Percentiles rank a stretch among this genome's conserved stretches.
These are phyloP conservation scores for Benthochromis sp. DNA, from an alignment of 2,113 vertebrate species.

Conservation along the genomic window DNA sequence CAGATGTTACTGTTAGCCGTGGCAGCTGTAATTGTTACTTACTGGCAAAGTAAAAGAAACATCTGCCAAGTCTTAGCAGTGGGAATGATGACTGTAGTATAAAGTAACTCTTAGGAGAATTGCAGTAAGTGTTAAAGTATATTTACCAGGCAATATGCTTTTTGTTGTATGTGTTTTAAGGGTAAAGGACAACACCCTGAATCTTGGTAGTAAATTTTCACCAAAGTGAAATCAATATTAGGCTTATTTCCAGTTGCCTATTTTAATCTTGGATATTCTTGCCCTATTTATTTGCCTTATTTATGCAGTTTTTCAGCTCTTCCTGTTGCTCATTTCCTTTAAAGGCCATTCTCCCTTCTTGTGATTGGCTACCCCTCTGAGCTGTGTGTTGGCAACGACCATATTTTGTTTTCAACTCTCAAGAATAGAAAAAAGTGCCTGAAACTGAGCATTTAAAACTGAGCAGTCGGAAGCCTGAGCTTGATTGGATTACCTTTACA, in stretches of 20 bases:
- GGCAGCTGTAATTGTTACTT: not conserved
- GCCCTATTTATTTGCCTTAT: not conserved
- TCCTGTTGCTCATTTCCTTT: not conserved
- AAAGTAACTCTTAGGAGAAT: conserved; percentile 17
- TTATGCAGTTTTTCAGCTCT: not conserved
- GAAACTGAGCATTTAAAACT: not conserved
- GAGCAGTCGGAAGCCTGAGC: not conserved
- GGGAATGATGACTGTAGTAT: conserved; percentile 10
- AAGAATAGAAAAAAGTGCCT: not conserved
- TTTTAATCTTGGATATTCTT: not conserved
- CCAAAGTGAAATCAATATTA: not conserved
- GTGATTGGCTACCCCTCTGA: not conserved
- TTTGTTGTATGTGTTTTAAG: conserved; percentile 4
- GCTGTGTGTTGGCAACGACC: rapidly evolving
- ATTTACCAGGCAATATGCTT: conserved; percentile 1
- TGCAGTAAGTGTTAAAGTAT: not conserved
- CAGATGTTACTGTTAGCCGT: not conserved
- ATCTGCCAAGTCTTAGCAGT: not conserved
- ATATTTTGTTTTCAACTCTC: not conserved
- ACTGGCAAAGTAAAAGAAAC: not conserved
- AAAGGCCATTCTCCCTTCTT: not conserved
- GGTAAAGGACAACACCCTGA: not conserved
- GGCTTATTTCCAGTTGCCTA: not conserved
- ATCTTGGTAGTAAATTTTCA: not conserved
- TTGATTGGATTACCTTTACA: not conserved